Evolutionary conservation across 2,113 vertebrate species (phyloP), one percentile per base, ranked within the genome.

Genomic region (Myotis yumanensis): DNA sequence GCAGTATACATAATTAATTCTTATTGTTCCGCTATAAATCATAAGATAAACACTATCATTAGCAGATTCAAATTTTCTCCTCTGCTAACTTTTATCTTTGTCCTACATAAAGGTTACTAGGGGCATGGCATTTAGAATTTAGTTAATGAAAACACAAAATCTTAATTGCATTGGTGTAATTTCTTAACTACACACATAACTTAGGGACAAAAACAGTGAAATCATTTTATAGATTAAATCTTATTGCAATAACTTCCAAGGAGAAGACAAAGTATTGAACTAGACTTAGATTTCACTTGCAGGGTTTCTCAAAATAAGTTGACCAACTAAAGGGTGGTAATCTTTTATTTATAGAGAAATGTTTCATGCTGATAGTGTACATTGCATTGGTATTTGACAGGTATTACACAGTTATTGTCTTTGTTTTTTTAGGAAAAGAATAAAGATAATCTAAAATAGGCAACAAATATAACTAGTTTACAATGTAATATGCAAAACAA

Each of bases 291-390:
- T 89, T 88, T 87, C 72, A 83, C 95, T 93, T 96, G 51, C 46
- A 91, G 16, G 37, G 9, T 95, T 95, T 89, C 62, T 95, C 35
- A 92, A 75, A 90, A 86, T 90, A 96, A 90, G 77, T 86, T 30
- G 51, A 43, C 35, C 59, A 92, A 48, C 22, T 73, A 89, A 82
- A 79, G 30, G 48, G 32, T 90, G 79, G 32, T 90, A 79, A 92
- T 93, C 79, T 96, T 91, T 96, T 91, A 96, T 93, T 95, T 94
- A 90, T 79, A 92, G 30, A 95, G 54, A 89, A 35, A 88, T 93
- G 88, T 96, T 96, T 93, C 85, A 96, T 79, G 82, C 22, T 88
- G 72, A 79, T 52, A 23, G 6, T 90, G 15, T 81, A 83, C 54
- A 71, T 83, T 95, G 79, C 69, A 79, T 23, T 91, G 82, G 37